Evolutionary conservation across 2,113 vertebrate genomes (phyloP).

Genomic region (Uropsilus gracilis): DNA sequence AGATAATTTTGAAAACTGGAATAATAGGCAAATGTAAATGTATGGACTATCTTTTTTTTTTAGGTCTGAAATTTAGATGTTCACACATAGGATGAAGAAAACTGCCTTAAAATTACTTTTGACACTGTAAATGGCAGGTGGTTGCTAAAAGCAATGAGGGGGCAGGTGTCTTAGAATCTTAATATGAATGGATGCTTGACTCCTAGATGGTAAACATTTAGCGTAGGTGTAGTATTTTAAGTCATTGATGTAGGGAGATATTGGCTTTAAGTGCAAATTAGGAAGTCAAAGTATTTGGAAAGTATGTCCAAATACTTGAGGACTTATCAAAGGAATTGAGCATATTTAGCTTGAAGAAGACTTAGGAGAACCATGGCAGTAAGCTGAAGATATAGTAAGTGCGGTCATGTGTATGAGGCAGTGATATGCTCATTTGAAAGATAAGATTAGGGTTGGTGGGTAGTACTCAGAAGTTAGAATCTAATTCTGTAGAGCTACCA

Average conservation of each 20-base stretch:
- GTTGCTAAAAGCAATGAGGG: slow-evolving; percentile 4
- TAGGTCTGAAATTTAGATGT: slow-evolving; percentile 30
- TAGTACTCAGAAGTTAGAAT: not conserved
- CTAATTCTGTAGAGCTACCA: not conserved
- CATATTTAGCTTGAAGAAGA: not conserved
- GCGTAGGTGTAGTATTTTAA: not conserved
- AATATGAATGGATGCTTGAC: not conserved
- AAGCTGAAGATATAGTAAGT: not conserved
- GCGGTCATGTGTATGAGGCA: not conserved
- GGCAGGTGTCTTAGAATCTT: not conserved
- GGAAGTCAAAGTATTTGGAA: slow-evolving; percentile 1
- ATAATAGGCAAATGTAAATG: slow-evolving; percentile 39
- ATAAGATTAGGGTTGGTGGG: not conserved
- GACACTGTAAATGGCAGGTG: not conserved
- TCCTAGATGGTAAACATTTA: not conserved
- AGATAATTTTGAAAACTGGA: slow-evolving; percentile 46
- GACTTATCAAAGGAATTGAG: not conserved
- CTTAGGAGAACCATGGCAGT: not conserved
- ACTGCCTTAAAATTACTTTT: slow-evolving; percentile 28
- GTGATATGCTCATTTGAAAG: not conserved
- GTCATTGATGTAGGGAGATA: not conserved
- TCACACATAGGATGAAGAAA: not conserved
- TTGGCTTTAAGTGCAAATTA: not conserved
- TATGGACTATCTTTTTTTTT: slow-evolving; percentile 40
- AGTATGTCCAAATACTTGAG: not conserved